These are phyloP conservation scores for Ceratitis capitata DNA, from an alignment of 1,140 invertebrate genomes.

Conservation along the genomic window DNA sequence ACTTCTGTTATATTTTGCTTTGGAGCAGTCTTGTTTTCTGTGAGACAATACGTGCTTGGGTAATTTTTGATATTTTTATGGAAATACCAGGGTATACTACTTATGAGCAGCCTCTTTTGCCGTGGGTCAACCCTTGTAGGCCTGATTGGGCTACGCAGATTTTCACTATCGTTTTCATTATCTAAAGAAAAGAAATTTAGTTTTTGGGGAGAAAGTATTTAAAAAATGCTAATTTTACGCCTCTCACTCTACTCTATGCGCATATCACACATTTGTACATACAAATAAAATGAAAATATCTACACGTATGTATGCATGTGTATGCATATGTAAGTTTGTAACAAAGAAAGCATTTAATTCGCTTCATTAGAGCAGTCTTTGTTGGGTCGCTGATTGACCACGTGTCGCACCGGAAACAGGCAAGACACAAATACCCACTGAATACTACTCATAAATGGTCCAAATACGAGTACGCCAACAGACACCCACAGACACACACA, in stretches of 20 bases:
- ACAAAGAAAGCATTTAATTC: conserved; percentile 42
- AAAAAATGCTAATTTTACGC: background rate
- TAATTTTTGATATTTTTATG: too few species aligned
- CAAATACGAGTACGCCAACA: background rate
- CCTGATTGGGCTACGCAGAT: background rate
- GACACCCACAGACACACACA: background rate
- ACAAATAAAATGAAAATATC: background rate
- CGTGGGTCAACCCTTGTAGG: too few species aligned
- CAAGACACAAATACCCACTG: background rate
- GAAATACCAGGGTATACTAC: background rate
- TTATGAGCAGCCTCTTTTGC: too few species aligned
- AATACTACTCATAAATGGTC: background rate
- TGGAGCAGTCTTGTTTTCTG: too few species aligned
- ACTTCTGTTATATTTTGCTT: too few species aligned
- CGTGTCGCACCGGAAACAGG: conserved; percentile 31
- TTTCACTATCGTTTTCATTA: background rate
- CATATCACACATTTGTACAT: too few species aligned
- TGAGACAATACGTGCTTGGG: background rate
- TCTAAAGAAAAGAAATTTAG: background rate
- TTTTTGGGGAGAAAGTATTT: background rate
- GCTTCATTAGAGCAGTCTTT: conserved; percentile 41
- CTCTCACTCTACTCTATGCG: background rate
- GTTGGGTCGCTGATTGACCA: conserved; percentile 40
- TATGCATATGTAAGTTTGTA: background rate
- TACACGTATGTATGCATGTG: background rate